A percentile compares a stretch with the other conserved stretches of the same genome.
These are phyloP conservation scores for Eidolon helvum DNA, from an alignment of 2,113 vertebrate genomes.

Conservation along the genomic window DNA sequence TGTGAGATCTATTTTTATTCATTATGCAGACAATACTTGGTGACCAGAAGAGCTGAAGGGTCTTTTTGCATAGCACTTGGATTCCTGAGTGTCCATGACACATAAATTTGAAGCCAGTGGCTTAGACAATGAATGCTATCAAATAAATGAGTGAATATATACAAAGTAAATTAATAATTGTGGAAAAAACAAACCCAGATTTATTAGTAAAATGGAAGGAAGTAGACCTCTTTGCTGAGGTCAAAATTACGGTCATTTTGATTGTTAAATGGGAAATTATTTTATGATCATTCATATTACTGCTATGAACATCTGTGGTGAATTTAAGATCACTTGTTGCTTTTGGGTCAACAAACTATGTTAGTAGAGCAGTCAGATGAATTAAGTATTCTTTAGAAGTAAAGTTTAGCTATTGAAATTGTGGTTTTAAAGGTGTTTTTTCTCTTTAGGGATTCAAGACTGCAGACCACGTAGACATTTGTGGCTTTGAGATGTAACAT, in stretches of 20 bases:
- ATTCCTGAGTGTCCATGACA: background rate
- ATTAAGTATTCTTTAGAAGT: background rate
- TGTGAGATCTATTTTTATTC: conserved; percentile 9
- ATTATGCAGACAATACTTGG: background rate
- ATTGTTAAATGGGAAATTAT: background rate
- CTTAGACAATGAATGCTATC: background rate
- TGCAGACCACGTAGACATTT: background rate
- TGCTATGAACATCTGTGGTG: conserved; percentile 7
- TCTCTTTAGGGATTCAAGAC: background rate
- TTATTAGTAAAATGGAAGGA: conserved; percentile 2
- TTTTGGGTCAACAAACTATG: background rate
- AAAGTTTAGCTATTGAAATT: conserved; percentile 20
- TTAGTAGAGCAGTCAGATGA: background rate
- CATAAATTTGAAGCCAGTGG: background rate
- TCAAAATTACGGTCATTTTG: conserved; percentile 27
- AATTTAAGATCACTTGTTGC: conserved; percentile 8
- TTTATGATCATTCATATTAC: conserved; percentile 17
- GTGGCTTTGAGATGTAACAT: background rate
- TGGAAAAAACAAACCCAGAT: background rate
- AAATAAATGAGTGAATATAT: background rate
- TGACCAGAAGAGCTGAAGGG: background rate
- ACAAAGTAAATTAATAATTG: background rate
- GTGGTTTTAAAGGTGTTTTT: background rate
- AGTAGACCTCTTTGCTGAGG: background rate
- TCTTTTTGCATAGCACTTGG: background rate